Conservation (phyloP, 1,140 invertebrate species). For the Drosophila quadrilineata region DNA sequence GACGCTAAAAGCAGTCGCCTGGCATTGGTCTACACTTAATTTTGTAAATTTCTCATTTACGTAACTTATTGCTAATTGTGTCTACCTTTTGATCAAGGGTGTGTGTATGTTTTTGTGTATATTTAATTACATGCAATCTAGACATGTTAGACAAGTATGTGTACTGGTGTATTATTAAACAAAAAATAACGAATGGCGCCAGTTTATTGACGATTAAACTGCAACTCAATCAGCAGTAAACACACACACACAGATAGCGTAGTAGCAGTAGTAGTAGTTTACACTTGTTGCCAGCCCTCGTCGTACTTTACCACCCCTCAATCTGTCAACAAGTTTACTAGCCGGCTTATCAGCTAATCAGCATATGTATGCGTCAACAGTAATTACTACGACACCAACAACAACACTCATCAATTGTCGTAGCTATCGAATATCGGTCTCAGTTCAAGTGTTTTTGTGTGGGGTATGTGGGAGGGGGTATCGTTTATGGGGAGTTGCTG, state of each 20-base stretch:
- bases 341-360: slow-evolving; percentile 21
- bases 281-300: neutral
- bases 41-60: slow-evolving; percentile 47
- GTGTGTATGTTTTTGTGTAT: neutral
- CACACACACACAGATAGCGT: too few species aligned
- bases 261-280: neutral
- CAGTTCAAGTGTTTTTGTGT: too few species aligned
- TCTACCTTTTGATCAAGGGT: slow-evolving; percentile 2
- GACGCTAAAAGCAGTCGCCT: neutral
- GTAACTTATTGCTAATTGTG: slow-evolving; percentile 40
- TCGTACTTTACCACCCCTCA: neutral
- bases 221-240: neutral
- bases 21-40: slow-evolving; percentile 27
- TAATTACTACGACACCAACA: slow-evolving; percentile 11
- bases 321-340: too few species aligned
- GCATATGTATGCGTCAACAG: slow-evolving; percentile 13
- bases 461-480: too few species aligned
- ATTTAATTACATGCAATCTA: neutral
- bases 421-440: slow-evolving; percentile 7
- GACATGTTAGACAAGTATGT: too few species aligned
- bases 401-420: neutral
- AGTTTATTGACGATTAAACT: neutral
- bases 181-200: slow-evolving; percentile 12
- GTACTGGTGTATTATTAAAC: too few species aligned
- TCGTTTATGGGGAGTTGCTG: too few species aligned